Conservation (phyloP, 2,113 vertebrate genomes). For the Rhineura floridana region DNA sequence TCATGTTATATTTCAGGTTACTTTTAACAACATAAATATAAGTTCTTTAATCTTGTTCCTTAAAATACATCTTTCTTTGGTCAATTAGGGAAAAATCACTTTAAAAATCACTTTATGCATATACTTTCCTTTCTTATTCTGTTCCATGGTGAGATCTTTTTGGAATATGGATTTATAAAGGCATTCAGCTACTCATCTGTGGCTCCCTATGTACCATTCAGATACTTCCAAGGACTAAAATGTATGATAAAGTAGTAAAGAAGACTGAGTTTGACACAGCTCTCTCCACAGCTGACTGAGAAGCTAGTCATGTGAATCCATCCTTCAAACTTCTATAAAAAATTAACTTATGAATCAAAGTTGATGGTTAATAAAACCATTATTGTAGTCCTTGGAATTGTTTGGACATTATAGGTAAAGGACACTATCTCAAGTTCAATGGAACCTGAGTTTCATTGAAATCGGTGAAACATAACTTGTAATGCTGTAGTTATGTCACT, state of each 20-base stretch:
- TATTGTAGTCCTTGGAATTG: constrained; percentile 14
- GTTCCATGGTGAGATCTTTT: neutral
- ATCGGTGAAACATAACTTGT: neutral
- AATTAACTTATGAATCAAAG: constrained; percentile 32
- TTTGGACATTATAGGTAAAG: constrained; percentile 10
- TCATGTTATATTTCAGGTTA: too few relatives aligned
- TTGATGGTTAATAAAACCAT: constrained; percentile 37
- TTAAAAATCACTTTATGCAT: neutral
- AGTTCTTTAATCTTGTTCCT: neutral
- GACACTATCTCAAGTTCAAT: neutral
- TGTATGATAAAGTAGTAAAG: neutral
- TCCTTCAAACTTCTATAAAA: constrained; percentile 23
- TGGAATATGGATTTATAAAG: neutral
- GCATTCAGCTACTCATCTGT: neutral
- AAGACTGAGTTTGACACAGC: neutral
- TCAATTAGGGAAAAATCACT: neutral
- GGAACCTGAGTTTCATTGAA: neutral
- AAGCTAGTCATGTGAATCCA: constrained; percentile 35
- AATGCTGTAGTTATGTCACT: neutral
- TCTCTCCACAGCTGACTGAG: constrained; percentile 7
- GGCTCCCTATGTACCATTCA: neutral
- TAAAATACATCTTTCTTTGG: neutral
- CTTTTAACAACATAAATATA: neutral
- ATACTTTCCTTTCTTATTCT: neutral
- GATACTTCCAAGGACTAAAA: neutral